Evolutionary conservation across 2,888 invertebrate species (phyloP).

Genomic region (Drosophila kambysellisi): DNA sequence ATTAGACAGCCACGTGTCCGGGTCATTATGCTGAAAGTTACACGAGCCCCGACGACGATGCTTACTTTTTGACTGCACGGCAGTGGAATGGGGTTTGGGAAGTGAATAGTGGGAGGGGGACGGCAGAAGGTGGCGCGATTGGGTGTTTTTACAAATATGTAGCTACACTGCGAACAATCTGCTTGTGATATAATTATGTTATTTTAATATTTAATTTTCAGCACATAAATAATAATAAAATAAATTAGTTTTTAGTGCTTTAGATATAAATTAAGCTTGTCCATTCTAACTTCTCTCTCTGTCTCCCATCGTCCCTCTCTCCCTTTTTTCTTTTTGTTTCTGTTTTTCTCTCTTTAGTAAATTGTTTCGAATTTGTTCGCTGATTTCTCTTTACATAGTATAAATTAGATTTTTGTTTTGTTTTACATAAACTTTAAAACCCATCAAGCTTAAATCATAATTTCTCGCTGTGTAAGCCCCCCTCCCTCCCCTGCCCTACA

Average conservation of each 20-base stretch:
- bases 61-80: slow-evolving; percentile 51
- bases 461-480: slow-evolving; percentile 17
- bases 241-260: too few relatives aligned
- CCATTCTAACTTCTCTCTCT: rapidly evolving
- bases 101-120: background rate
- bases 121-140: background rate
- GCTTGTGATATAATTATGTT: background rate
- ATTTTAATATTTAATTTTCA: background rate
- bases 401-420: background rate
- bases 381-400: background rate
- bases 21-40: slow-evolving; percentile 82
- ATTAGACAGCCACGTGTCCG: slow-evolving; percentile 83
- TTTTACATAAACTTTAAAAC: background rate
- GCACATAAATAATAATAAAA: background rate
- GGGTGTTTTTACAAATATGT: background rate
- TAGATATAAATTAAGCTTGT: background rate
- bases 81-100: background rate
- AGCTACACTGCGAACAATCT: background rate
- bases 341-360: background rate
- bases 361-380: background rate
- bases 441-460: background rate
- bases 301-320: background rate
- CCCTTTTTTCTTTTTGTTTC: too few relatives aligned
- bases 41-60: slow-evolving; percentile 71
- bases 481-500: background rate